Percentiles rank a stretch among this genome's conserved stretches.
Evolutionary conservation across 2,888 invertebrate species (phyloP).

Genomic region (Papilio elwesi): DNA sequence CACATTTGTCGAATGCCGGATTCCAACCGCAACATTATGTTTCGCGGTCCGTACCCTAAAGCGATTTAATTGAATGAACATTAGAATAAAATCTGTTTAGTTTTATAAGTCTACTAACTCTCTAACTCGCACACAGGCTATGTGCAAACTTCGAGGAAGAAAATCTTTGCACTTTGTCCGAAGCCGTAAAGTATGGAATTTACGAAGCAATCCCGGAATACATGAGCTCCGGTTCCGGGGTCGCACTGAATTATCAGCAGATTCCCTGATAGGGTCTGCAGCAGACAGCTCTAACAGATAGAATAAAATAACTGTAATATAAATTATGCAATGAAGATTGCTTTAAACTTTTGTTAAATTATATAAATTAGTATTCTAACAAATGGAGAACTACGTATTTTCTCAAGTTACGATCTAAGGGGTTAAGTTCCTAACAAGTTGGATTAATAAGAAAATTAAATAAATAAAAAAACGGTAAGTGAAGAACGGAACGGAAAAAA

Average conservation of each 20-base stretch:
- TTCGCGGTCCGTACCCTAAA: no score
- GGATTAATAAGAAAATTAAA: no score
- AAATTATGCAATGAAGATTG: conserved; percentile 48
- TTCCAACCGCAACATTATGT: no score
- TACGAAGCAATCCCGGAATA: conserved; percentile 58
- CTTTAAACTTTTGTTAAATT: not conserved
- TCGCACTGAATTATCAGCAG: conserved; percentile 64
- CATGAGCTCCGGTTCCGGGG: conserved; percentile 59
- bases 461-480: no score
- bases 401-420: no score
- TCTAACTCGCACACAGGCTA: conserved; percentile 2
- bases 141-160: conserved; percentile 37
- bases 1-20: no score
- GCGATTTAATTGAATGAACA: no score
- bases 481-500: no score
- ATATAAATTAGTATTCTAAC: not conserved
- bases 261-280: conserved; percentile 55
- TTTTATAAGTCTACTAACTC: no score
- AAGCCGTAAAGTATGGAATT: conserved; percentile 48
- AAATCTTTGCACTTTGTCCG: conserved; percentile 48
- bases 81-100: no score
- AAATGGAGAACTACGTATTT: no score
- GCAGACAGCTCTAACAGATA: conserved; percentile 54
- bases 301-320: conserved; percentile 50
- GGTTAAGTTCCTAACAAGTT: no score